These are phyloP conservation scores for Itoplectis maculator DNA, from an alignment of 2,888 invertebrate species.

Conservation along the genomic window DNA sequence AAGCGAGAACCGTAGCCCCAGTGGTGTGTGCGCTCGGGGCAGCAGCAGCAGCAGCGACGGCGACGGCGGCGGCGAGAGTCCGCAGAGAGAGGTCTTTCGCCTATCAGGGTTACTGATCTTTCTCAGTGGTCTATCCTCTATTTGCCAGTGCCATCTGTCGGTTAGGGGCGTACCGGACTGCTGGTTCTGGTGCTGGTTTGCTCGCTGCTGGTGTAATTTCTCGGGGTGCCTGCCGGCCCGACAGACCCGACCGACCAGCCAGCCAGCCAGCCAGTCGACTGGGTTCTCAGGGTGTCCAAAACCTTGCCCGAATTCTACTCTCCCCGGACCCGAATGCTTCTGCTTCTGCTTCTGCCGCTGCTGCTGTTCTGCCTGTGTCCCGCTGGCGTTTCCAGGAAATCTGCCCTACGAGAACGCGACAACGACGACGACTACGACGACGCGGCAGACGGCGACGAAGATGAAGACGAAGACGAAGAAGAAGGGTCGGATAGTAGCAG, in stretches of 20 bases:
- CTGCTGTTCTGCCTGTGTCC: slow-evolving; percentile 9
- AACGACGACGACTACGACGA: slow-evolving; percentile 20
- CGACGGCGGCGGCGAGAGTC: slow-evolving; percentile 33
- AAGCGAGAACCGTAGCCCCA: slow-evolving; percentile 20
- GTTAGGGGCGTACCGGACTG: slow-evolving; percentile 61
- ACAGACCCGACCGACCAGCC: background rate
- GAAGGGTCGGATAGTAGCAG: slow-evolving; percentile 39
- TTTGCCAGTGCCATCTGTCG: slow-evolving; percentile 81
- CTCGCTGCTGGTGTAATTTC: slow-evolving; percentile 39
- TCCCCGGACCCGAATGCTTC: slow-evolving; percentile 33
- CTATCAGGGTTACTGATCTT: slow-evolving; percentile 81
- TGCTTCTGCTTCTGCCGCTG: slow-evolving; percentile 5
- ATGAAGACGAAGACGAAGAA: slow-evolving; percentile 32
- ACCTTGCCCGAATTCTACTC: slow-evolving; percentile 45
- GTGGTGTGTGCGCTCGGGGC: too few species aligned
- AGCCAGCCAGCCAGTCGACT: background rate
- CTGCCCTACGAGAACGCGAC: slow-evolving; percentile 50
- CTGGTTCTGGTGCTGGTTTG: slow-evolving; percentile 47
- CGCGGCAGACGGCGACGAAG: slow-evolving; percentile 5
- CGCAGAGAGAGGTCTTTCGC: slow-evolving; percentile 75
- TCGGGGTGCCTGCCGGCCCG: slow-evolving; percentile 53
- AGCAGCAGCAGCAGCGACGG: background rate
- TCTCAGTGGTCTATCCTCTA: slow-evolving; percentile 74
- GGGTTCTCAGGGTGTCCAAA: slow-evolving; percentile 63
- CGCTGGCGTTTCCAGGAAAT: slow-evolving; percentile 62